phyloP scores from a whole-genome alignment of 37 sponge, comb jelly and placozoan species.

The Agelas oroides region DNA sequence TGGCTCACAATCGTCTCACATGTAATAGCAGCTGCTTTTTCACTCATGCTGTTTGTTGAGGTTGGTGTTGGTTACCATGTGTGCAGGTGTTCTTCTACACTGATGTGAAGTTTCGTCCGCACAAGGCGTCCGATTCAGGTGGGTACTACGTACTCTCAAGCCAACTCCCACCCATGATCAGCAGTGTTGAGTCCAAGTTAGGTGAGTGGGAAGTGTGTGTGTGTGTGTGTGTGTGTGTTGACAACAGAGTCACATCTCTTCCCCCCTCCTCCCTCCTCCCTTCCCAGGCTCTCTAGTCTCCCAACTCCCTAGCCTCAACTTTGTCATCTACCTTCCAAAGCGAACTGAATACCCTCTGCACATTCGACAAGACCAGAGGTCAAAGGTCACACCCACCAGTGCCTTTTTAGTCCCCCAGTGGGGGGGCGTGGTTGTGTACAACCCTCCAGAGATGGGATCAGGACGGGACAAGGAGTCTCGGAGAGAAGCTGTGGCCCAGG shows the following conservation, averaged over 20 bases:
- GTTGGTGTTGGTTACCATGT: not conserved
- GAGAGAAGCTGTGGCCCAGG: no score
- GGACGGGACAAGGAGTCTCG: no score
- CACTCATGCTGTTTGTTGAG: not conserved
- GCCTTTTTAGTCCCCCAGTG: conserved; percentile 82
- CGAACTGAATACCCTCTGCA: conserved; percentile 56
- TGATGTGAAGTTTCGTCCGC: conserved; percentile 56
- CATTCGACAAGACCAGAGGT: conserved; percentile 38
- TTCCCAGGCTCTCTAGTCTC: conserved; percentile 68
- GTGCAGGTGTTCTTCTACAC: conserved; percentile 75
- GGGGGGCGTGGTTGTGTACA: conserved; percentile 85
- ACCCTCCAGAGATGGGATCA: conserved; percentile 16
- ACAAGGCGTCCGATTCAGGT: not conserved
- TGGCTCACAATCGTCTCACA: no score
- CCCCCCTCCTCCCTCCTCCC: not conserved
- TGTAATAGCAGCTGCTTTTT: no score
- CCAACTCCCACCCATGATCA: conserved; percentile 79
- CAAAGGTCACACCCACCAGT: not conserved
- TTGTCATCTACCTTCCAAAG: conserved; percentile 79
- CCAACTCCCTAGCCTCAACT: conserved; percentile 80
- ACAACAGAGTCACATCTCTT: not conserved
- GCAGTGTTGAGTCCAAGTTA: conserved; percentile 78
- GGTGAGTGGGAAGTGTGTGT: no score
- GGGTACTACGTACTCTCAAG: conserved; percentile 30
- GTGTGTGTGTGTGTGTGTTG: no score